A percentile compares a stretch with the other conserved stretches of the same genome.
These are phyloP conservation scores for Mythimna albipuncta DNA, from an alignment of 2,888 invertebrate genomes.

Conservation along the genomic window DNA sequence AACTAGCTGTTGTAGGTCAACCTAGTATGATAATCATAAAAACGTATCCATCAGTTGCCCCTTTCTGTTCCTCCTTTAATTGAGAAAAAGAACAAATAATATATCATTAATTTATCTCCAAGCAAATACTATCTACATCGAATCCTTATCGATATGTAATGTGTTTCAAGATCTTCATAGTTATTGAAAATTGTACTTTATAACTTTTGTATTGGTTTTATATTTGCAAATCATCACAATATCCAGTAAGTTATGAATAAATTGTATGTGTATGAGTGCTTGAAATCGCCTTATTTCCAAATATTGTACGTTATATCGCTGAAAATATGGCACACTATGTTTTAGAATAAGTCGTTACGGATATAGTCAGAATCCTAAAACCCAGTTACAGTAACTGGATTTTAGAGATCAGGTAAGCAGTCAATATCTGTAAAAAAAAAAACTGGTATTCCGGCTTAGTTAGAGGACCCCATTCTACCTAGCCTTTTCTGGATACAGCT, in stretches of 20 bases:
- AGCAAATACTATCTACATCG: neutral
- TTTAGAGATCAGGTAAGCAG: too few relatives aligned
- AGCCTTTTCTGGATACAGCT: too few relatives aligned
- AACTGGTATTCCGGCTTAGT: too few relatives aligned
- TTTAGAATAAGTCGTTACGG: neutral
- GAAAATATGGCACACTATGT: neutral
- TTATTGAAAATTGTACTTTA: slow-evolving; percentile 34
- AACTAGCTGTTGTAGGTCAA: neutral
- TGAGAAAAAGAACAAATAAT: slow-evolving; percentile 9
- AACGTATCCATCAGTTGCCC: neutral
- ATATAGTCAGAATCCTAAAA: too few relatives aligned
- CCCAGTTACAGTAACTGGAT: too few relatives aligned
- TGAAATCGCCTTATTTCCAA: slow-evolving; percentile 22
- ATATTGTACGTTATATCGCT: neutral
- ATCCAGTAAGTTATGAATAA: slow-evolving; percentile 3
- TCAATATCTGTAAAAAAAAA: too few relatives aligned
- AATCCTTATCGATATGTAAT: neutral
- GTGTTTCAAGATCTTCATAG: slow-evolving; percentile 10
- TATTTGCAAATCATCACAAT: slow-evolving; percentile 44
- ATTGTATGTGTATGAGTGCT: slow-evolving; percentile 35
- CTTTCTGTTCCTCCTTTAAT: neutral
- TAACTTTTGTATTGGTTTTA: slow-evolving; percentile 34
- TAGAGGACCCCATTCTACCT: too few relatives aligned
- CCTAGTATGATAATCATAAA: neutral
- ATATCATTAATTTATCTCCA: neutral